These are phyloP conservation scores for Leucophenga montana DNA, from an alignment of 2,888 invertebrate species.

Conservation along the genomic window DNA sequence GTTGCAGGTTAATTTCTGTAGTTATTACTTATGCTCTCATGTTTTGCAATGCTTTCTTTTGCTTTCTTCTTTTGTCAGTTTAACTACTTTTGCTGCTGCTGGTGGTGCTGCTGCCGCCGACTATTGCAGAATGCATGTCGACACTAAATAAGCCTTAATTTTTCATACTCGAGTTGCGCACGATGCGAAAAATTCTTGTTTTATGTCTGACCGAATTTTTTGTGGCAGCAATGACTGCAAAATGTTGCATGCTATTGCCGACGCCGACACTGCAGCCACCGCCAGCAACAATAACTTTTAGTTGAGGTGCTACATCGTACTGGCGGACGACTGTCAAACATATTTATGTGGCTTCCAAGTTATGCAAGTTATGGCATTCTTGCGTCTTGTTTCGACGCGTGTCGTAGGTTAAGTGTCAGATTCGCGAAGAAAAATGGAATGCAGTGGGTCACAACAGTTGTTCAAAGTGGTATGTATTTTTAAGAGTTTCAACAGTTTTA, in stretches of 20 bases:
- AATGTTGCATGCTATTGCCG: neutral
- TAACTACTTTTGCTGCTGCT: neutral
- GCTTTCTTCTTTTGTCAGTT: neutral
- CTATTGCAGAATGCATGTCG: conserved; percentile 46
- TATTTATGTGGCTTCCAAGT: conserved; percentile 17
- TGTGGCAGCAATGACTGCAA: conserved; percentile 34
- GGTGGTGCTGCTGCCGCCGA: conserved; percentile 12
- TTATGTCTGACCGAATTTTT: conserved; percentile 60
- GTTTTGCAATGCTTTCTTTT: neutral
- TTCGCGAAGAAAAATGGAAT: too few species aligned
- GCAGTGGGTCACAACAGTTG: too few species aligned
- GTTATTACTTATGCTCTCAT: conserved; percentile 20
- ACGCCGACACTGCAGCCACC: too few species aligned
- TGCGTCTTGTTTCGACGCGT: conserved; percentile 5
- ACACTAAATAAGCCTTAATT: conserved; percentile 67
- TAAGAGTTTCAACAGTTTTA: too few species aligned
- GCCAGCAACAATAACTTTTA: neutral
- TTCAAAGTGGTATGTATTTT: too few species aligned
- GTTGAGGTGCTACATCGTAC: neutral
- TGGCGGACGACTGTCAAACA: neutral
- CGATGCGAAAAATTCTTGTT: conserved; percentile 22
- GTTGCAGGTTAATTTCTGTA: conserved; percentile 25
- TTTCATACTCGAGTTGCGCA: conserved; percentile 53
- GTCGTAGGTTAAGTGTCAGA: conserved; percentile 1
- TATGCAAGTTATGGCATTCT: conserved; percentile 16